Base-by-base conservation (phyloP, 2,113 vertebrate species). In the Xenopus borealis region DNA sequence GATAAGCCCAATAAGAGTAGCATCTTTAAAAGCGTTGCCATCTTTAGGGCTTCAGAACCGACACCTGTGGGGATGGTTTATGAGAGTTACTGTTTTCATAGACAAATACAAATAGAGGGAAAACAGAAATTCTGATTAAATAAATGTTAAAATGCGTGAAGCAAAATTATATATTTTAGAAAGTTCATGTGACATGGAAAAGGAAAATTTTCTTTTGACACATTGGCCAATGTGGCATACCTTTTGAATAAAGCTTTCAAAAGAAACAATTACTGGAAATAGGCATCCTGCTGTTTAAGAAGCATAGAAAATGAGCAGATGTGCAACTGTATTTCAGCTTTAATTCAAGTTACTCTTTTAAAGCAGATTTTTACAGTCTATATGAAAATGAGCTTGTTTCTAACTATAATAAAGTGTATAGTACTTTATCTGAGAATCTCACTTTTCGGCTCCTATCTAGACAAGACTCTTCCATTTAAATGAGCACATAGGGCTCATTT, bases 211-310 rank as follows among this genome's bases (percentile, higher is more conserved):
- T 75, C 46, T 55, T 76, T 55, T 70, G 74, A 76, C 67, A 70
- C 67, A 46, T 70, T 57, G 61, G 59, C 62, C 67, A 70, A 70
- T 76, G 19, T 76, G 67, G 66, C 74, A 76, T 76, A 69, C 47
- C 67, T 57, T 76, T 47, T 70, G 47, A 76, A 76, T 70, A 70
- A 76, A 64, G 66, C 57, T 75, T 75, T 75, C 66, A 75, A 64
- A 76, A 70, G 74, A 70, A 76, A 70, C 74, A 69, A 70, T 76
- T 69, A 70, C 47, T 27, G 57, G 63, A 76, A 76, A 76, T 70
- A 70, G 74, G 33, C 47, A 64, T 46, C 67, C 67, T 70, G 74
- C 59, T 76, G 74, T 70, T 76, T 76, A 76, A 76, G 74, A 63
- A 69, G 19, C 30, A 64, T 20, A 46, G 66, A 70, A 76, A 76